Evolutionary conservation across 2,888 invertebrate species (phyloP), one percentile per base, ranked within the genome.

Genomic region (Calliopum simillimum): DNA sequence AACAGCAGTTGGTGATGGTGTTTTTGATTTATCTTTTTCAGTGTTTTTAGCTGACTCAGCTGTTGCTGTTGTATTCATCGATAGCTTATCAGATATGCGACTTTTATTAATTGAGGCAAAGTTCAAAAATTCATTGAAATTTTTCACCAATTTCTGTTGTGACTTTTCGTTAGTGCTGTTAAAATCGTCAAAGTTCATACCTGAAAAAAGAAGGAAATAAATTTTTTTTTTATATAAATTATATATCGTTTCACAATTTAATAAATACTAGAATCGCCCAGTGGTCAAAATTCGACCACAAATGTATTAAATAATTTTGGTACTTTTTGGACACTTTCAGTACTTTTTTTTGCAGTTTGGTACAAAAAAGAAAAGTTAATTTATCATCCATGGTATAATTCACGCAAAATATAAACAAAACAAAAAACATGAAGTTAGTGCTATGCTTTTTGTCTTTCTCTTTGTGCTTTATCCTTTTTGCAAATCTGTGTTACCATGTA

Each of bases 41-140:
- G 12, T 21, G 8, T 11, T 23, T 1, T 56, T 65, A 3, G 19
- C 55, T 23, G 51, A 67, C 11, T 68, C 41, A 43, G 47, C 46
- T 61, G 69, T 44, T 49, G 66, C 33, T 33, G 72, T 68, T n/a
- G 56, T 56, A 19, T 69, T 74, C 12, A 44, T 76, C 14, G 76
- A 70, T 47, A 81, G 72, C 14, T 80, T 82, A 75, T 85, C 82
- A 3, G 87, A 87, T 53, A 88, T 86, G 75, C 88, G 89, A 78
- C 85, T 89, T 83, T 91, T 92, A 81, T 90, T 92, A 2, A 89
- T 88, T 2, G 91, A 88, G 1, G 94, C 91, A 79, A 95, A 92
- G 80, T 92, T 94, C 0, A 94, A 87, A 82, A 95, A 95, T 86
- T 95, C 95, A 80, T 94, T 94, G 47, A 95, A 88, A 84, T 95